Conservation (phyloP, 2,888 invertebrate species). For the Lithophane ornitopus region DNA sequence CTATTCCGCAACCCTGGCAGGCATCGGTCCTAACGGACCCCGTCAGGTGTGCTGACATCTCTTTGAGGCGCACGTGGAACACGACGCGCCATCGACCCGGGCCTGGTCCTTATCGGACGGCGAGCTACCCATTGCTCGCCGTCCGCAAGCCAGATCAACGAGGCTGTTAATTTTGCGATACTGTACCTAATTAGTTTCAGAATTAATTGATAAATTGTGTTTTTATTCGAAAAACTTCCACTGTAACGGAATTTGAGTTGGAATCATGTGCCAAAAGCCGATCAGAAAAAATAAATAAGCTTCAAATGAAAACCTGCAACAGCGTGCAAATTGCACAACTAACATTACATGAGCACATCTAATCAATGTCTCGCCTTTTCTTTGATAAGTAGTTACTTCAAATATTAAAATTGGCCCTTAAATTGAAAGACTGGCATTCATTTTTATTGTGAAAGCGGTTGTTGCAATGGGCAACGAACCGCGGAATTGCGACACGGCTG, state of each 20-base stretch:
- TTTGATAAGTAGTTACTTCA: constrained; percentile 33
- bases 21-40: too few species aligned
- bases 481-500: constrained; percentile 51
- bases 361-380: constrained; percentile 44
- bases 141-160: too few species aligned
- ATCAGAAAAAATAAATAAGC: constrained; percentile 22
- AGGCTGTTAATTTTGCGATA: too few species aligned
- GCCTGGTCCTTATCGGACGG: too few species aligned
- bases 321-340: constrained; percentile 38
- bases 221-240: not conserved
- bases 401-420: constrained; percentile 58
- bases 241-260: not conserved
- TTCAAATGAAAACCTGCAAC: constrained; percentile 22
- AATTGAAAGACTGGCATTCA: constrained; percentile 28
- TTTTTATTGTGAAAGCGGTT: constrained; percentile 62
- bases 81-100: too few species aligned
- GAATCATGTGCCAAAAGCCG: constrained; percentile 27
- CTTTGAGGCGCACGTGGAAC: too few species aligned
- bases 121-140: too few species aligned
- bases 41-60: too few species aligned
- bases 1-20: too few species aligned
- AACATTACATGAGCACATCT: constrained; percentile 43
- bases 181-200: too few species aligned
- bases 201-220: too few species aligned
- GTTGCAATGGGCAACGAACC: constrained; percentile 59